Base-by-base conservation (phyloP, 2,113 vertebrate genomes). In the Mohoua ochrocephala region DNA sequence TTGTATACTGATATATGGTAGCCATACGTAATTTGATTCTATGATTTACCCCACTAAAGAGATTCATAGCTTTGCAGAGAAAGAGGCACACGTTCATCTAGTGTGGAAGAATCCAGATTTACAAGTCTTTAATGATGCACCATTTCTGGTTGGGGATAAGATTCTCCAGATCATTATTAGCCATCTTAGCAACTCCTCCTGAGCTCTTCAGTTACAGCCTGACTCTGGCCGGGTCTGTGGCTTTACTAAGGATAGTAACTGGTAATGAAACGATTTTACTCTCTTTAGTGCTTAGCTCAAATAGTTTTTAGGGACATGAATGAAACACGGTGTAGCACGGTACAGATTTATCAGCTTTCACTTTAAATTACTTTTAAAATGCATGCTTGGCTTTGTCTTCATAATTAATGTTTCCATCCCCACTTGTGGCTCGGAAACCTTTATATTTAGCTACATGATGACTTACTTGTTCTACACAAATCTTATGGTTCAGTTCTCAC, bases 381-480 rank as follows among this genome's bases (percentile, higher is more conserved):
- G 44, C 31, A 30, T 91, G 61, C 60, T 56, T 91, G 71, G 53
- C 60, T 96, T 96, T 95, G 87, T 90, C 67, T 80, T 90, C 6
- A 0, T 93, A 93, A 94, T 95, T 74, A 94, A 88, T 37, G 79
- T 89, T 95, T 92, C 88, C 52, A 71, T 75, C 37, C 39, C 33
- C 60, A 49, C 17, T 80, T 85, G 60, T 75, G 85, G 41, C 91
- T 93, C 3, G 0, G 64, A 92, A 96, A 54, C 54, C 82, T 94
- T 95, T 81, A 57, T 63, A 86, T 76, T 78, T 54, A 61, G 59
- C 60, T 95, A 79, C 87, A 87, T 10, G 87, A 86, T 86, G 90
- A 90, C 88, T 96, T 84, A 88, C 79, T 92, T 95, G 85, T 94
- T 93, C 80, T 78, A 93, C 88, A 87, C 53, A 78, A 70, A 90